Evolutionary conservation across 2,797 vertebrate genomes (phyloP).

Genomic region (Hyperoplus immaculatus): DNA sequence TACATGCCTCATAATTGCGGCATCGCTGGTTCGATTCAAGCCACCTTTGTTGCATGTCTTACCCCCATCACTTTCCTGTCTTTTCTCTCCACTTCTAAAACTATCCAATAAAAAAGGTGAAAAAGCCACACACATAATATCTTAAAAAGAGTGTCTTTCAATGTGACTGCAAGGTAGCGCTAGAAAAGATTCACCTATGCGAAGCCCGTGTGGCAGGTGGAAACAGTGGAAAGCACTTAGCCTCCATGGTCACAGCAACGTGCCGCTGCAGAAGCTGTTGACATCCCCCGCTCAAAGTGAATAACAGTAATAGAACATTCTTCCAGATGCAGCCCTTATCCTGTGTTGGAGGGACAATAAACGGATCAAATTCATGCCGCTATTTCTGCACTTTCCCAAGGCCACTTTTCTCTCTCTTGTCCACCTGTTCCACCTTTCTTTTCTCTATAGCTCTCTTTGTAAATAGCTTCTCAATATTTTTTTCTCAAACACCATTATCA

Average conservation of each 20-base stretch:
- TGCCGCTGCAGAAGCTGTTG: constrained; percentile 53
- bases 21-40: too few species aligned
- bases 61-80: too few species aligned
- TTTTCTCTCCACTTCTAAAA: too few species aligned
- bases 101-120: too few species aligned
- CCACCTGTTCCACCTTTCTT: constrained; percentile 39
- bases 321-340: constrained; percentile 35
- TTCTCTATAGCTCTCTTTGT: constrained; percentile 6
- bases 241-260: constrained; percentile 10
- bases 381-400: constrained; percentile 6
- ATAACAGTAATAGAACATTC: constrained; percentile 23
- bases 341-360: background rate
- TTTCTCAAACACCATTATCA: constrained; percentile 19
- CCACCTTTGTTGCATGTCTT: too few species aligned
- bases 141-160: too few species aligned
- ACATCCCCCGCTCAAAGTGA: constrained; percentile 31
- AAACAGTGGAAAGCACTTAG: constrained; percentile 75
- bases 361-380: constrained; percentile 19
- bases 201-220: constrained; percentile 32
- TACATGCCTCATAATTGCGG: too few species aligned
- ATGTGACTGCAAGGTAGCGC: background rate
- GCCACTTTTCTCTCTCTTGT: background rate
- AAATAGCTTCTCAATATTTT: constrained; percentile 18
- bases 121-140: too few species aligned
- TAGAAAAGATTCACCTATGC: background rate